Conservation (phyloP, 23 tunicate species). For the Botrylloides violaceus region DNA sequence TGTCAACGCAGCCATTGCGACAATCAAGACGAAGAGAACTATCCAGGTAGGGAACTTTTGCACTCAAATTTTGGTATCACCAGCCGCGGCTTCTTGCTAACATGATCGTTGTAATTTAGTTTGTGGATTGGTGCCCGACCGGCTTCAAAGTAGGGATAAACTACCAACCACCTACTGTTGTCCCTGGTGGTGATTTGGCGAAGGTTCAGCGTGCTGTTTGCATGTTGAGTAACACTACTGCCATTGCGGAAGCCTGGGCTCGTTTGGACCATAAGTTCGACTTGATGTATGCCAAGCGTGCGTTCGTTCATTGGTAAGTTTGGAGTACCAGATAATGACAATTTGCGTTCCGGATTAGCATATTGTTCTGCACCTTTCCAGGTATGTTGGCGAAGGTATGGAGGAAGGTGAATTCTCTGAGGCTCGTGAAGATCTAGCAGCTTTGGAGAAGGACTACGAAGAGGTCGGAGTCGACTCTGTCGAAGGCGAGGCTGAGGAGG, state of each 20-base stretch:
- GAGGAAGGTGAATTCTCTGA: constrained; percentile 97
- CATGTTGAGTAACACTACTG: constrained; percentile 95
- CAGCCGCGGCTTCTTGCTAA: too few species aligned
- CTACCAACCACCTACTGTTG: too few species aligned
- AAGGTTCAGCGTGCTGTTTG: constrained; percentile 92
- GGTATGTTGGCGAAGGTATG: constrained; percentile 93
- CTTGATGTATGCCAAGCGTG: constrained; percentile 87
- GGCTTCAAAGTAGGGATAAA: too few species aligned
- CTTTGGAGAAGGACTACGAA: too few species aligned
- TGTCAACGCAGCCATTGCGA: constrained; percentile 98
- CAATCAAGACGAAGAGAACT: constrained; percentile 88
- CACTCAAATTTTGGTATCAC: constrained; percentile 85
- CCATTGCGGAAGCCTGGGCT: constrained; percentile 97
- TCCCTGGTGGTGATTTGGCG: too few species aligned
- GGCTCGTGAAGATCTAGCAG: too few species aligned
- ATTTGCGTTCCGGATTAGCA: neutral
- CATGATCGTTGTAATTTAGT: constrained; percentile 87
- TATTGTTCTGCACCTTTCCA: neutral
- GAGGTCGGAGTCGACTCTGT: constrained; percentile 93
- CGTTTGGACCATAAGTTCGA: constrained; percentile 96
- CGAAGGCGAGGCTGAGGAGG: constrained; percentile 70
- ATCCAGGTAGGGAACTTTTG: constrained; percentile 92
- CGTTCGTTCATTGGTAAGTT: constrained; percentile 91
- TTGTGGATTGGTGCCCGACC: too few species aligned
- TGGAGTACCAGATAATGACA: neutral